Percentiles rank a stretch among this genome's conserved stretches.
Evolutionary conservation across 1,140 invertebrate species (phyloP).

Genomic region (Procambarus virginalis): DNA sequence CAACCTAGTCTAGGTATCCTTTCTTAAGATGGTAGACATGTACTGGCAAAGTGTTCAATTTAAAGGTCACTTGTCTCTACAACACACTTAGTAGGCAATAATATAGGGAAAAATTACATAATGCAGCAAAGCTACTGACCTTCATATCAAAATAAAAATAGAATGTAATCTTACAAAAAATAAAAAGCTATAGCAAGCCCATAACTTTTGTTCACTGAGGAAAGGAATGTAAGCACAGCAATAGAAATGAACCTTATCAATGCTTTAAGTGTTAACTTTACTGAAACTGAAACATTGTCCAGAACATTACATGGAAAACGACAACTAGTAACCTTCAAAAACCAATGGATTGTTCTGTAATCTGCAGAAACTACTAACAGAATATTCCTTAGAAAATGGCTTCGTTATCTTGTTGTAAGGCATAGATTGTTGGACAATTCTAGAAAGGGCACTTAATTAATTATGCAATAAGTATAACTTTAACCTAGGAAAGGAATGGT

Average conservation of each 20-base stretch:
- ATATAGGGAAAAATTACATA: conserved; percentile 50
- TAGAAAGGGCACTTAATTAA: conserved; percentile 47
- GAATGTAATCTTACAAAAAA: conserved; percentile 31
- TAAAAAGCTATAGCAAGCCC: conserved; percentile 25
- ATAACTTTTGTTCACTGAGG: conserved; percentile 15
- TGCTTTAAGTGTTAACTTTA: conserved; percentile 26
- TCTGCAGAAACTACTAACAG: conserved; percentile 53
- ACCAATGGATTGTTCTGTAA: conserved; percentile 55
- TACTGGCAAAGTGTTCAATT: conserved; percentile 57
- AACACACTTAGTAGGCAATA: conserved; percentile 60
- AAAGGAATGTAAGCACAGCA: conserved; percentile 15
- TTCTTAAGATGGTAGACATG: conserved; percentile 45
- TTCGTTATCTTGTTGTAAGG: conserved; percentile 66
- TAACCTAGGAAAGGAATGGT: conserved; percentile 44
- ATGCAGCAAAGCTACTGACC: conserved; percentile 57
- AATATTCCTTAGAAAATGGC: conserved; percentile 60
- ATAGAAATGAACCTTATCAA: conserved; percentile 17
- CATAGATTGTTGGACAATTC: conserved; percentile 61
- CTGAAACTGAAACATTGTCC: conserved; percentile 18
- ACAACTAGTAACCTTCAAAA: conserved; percentile 50
- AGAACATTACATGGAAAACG: conserved; percentile 18
- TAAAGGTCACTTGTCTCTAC: conserved; percentile 64
- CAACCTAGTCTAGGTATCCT: conserved; percentile 36
- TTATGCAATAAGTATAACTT: conserved; percentile 46
- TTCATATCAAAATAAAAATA: conserved; percentile 52